These are phyloP conservation scores for Tupaia tana DNA, from an alignment of 2,113 vertebrate genomes.

Conservation along the genomic window DNA sequence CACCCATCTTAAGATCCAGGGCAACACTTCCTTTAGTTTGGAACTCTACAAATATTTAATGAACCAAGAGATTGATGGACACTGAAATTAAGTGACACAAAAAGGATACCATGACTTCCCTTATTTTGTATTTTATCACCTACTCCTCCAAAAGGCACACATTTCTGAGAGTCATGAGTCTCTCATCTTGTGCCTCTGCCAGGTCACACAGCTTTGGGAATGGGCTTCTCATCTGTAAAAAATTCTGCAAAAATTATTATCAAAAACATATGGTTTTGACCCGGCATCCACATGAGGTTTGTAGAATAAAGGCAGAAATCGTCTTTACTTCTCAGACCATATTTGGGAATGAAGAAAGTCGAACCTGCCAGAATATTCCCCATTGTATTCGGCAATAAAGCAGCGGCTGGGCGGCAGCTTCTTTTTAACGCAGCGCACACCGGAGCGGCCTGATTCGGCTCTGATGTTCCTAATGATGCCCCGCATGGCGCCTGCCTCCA, in stretches of 20 bases:
- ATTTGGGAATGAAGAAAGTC: conserved; percentile 62
- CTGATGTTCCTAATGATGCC: conserved; percentile 53
- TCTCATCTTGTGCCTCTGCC: background rate
- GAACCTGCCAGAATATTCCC: conserved; percentile 31
- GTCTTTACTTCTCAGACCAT: conserved; percentile 33
- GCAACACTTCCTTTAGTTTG: background rate
- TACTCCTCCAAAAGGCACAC: background rate
- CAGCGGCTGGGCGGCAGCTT: background rate
- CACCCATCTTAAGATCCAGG: background rate
- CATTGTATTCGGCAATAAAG: conserved; percentile 17
- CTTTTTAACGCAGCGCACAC: background rate
- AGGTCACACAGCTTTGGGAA: background rate
- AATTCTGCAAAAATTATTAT: conserved; percentile 55
- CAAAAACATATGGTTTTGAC: conserved; percentile 46
- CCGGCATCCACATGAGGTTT: conserved; percentile 32
- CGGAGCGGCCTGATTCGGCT: background rate
- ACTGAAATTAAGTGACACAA: background rate
- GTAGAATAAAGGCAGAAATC: conserved; percentile 54
- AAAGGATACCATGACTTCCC: background rate
- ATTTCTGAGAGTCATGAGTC: background rate
- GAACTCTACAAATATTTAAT: background rate
- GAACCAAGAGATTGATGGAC: background rate
- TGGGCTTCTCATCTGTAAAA: background rate
- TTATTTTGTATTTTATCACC: background rate
- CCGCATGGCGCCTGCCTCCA: conserved; percentile 25